Percentiles rank a stretch among this genome's conserved stretches.
Evolutionary conservation across 2,888 invertebrate genomes (phyloP).

Genomic region (Catotricha subobsoleta): DNA sequence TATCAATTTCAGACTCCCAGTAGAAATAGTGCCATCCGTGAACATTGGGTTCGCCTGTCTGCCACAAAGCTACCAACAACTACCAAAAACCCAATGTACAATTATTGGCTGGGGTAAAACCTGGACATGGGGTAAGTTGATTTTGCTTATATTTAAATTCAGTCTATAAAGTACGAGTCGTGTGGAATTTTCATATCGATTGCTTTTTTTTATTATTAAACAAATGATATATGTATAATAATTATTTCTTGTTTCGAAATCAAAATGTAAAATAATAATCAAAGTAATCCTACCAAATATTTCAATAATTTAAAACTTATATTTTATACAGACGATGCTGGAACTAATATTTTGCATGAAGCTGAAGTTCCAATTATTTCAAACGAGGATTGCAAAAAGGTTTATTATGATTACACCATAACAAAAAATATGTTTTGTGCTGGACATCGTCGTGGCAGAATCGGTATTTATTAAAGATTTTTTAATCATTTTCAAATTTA

Average conservation of each 20-base stretch:
- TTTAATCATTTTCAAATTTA: no score
- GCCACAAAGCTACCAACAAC: slow-evolving; percentile 47
- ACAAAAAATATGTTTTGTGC: slow-evolving; percentile 89
- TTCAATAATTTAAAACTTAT: no score
- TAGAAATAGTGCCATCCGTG: slow-evolving; percentile 19
- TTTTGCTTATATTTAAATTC: no score
- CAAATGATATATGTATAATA: no score
- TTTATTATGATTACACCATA: slow-evolving; percentile 72
- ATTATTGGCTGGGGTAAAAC: slow-evolving; percentile 90
- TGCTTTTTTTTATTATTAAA: no score
- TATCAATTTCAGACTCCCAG: slow-evolving; percentile 26
- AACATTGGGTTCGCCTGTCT: slow-evolving; percentile 58
- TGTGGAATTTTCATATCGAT: no score
- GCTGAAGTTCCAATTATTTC: slow-evolving; percentile 74
- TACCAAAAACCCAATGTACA: slow-evolving; percentile 53
- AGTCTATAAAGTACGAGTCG: no score
- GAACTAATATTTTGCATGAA: slow-evolving; percentile 70
- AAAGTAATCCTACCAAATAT: no score
- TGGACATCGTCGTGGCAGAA: slow-evolving; percentile 59
- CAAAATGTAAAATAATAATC: no score
- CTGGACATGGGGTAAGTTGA: no score
- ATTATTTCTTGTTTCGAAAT: no score
- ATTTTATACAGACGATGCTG: slow-evolving; percentile 58
- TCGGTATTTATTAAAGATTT: no score
- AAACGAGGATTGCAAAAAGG: slow-evolving; percentile 54